Base-by-base conservation (phyloP, 2,113 vertebrate species). In the Podarcis muralis region DNA sequence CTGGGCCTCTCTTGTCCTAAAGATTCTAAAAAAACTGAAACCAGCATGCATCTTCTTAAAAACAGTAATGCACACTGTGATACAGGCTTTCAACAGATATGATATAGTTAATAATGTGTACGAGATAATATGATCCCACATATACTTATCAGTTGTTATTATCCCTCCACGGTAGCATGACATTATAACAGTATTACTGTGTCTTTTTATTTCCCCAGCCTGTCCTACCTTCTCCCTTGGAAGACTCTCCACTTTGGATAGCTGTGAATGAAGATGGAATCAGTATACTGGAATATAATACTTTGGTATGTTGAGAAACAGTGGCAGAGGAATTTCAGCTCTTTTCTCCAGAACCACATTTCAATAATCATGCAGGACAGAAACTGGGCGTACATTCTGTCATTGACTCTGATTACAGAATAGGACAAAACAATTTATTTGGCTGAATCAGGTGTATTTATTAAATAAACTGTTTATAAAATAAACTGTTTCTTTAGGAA, bases 191-290 rank as follows among this genome's bases (percentile, higher is more conserved):
- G 68, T 93, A 91, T 40, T 5, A 43, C 40, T 83, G 84, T 89
- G 9, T 72, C 18, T 89, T 27, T 27, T 86, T 81, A 37, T 89
- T 92, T 92, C 30, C 92, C 18, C 93, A 98, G 98, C 97, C 98
- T 9, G 75, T 98, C 83, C 96, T 95, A 6, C 97, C 98, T 25
- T 97, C 96, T 27, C 78, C 95, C 1, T 66, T 97, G 32, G 97
- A 97, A 89, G 97, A 97, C 81, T 94, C 89, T 87, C 97, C 96
- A 87, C 95, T 98, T 82, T 98, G 98, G 98, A 95, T 98, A 93
- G 98, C 98, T 78, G 98, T 98, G 95, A 98, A 96, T 86, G 98
- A 98, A 95, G 98, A 98, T 76, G 98, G 98, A 40, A 80, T 98
- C 90, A 98, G 96, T 93, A 95, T 98, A 86, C 94, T 98, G 93